These are phyloP conservation scores for Yasuhikotakia modesta DNA, from an alignment of 2,797 vertebrate species.

Conservation along the genomic window DNA sequence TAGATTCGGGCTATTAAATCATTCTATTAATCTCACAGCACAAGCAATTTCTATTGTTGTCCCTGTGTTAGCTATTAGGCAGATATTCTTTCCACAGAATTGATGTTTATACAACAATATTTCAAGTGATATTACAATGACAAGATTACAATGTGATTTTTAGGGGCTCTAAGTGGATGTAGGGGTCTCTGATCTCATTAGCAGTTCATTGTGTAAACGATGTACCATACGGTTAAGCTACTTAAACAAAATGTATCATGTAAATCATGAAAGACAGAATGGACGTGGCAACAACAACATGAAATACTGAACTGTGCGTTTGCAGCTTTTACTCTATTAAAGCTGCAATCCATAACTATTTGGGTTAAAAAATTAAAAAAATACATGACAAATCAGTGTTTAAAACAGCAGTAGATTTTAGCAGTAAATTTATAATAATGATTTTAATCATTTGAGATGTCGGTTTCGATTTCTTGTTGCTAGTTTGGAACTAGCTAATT, in stretches of 20 bases:
- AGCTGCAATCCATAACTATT: too few relatives aligned
- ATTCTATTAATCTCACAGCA: constrained; percentile 43
- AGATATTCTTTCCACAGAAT: constrained; percentile 31
- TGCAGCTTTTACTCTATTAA: constrained; percentile 41
- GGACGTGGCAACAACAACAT: neutral
- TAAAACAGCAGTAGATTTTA: too few relatives aligned
- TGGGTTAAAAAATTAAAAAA: too few relatives aligned
- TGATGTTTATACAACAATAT: constrained; percentile 9
- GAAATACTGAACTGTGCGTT: constrained; percentile 1
- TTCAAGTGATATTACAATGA: constrained; percentile 43
- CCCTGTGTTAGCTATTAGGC: constrained; percentile 26
- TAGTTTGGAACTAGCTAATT: too few relatives aligned
- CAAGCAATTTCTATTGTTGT: constrained; percentile 41
- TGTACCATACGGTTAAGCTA: neutral
- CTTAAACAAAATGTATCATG: constrained; percentile 8
- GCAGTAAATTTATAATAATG: too few relatives aligned
- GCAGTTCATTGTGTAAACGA: constrained; percentile 6
- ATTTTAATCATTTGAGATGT: too few relatives aligned
- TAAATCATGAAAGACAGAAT: constrained; percentile 20
- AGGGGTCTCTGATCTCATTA: constrained; percentile 14
- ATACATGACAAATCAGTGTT: too few relatives aligned
- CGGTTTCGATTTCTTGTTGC: too few relatives aligned
- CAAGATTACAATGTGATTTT: constrained; percentile 14
- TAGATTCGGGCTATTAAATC: constrained; percentile 41
- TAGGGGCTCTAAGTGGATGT: constrained; percentile 2